These are phyloP conservation scores for Loris lydekkerianus DNA, from an alignment of 2,797 vertebrate species.

Conservation along the genomic window DNA sequence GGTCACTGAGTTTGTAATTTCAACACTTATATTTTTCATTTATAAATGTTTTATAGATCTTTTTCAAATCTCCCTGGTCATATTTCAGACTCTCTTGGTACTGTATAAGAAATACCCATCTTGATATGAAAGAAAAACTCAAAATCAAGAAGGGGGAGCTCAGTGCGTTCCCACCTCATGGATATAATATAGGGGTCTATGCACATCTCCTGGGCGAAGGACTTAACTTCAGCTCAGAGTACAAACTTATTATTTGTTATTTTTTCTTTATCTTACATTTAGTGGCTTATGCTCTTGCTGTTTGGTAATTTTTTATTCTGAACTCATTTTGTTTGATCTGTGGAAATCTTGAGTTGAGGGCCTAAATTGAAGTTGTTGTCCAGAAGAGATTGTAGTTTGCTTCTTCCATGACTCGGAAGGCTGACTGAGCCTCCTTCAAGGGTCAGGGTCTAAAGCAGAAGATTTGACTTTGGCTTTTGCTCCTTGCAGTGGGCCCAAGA, in stretches of 20 bases:
- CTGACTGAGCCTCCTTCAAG: neutral
- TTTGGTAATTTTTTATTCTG: neutral
- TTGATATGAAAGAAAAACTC: neutral
- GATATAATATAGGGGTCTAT: too few species aligned
- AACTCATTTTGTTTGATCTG: neutral
- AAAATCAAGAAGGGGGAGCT: too few species aligned
- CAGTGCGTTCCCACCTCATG: too few species aligned
- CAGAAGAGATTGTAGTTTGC: neutral
- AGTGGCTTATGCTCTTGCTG: neutral
- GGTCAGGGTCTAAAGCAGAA: neutral
- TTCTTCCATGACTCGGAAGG: neutral
- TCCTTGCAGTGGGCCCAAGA: neutral
- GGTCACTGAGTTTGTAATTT: conserved; percentile 7
- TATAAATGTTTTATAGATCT: conserved; percentile 52
- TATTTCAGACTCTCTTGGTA: neutral
- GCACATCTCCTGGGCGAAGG: too few species aligned
- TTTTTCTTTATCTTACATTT: neutral
- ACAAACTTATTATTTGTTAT: conserved; percentile 2
- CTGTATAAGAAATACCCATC: neutral
- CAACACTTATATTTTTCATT: conserved; percentile 13
- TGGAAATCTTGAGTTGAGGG: neutral
- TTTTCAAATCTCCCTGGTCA: neutral
- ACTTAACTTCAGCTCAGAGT: too few species aligned
- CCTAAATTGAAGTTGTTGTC: neutral
- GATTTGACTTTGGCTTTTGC: neutral